Evolutionary conservation across 2,888 invertebrate species (phyloP).

Genomic region (Philereme transversata): DNA sequence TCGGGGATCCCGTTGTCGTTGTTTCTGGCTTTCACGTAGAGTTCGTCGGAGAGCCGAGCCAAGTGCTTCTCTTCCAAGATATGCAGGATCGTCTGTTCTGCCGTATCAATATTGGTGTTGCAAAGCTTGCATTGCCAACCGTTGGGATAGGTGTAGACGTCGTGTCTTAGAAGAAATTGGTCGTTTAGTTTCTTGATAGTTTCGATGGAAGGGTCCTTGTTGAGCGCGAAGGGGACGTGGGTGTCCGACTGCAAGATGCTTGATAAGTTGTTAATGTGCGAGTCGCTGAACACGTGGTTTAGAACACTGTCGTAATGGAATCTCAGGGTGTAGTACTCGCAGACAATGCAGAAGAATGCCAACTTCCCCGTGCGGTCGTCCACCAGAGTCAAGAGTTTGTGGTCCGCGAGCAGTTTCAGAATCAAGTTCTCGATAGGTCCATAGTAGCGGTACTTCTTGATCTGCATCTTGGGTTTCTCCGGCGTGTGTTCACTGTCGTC

Average conservation of each 20-base stretch:
- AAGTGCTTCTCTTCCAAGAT: slow-evolving; percentile 74
- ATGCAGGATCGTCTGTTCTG: slow-evolving; percentile 64
- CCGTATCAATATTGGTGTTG: slow-evolving; percentile 54
- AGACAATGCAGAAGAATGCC: slow-evolving; percentile 77
- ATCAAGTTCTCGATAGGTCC: slow-evolving; percentile 74
- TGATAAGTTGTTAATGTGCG: slow-evolving; percentile 71
- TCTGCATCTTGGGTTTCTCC: slow-evolving; percentile 70
- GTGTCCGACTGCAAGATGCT: slow-evolving; percentile 70
- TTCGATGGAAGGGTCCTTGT: slow-evolving; percentile 57
- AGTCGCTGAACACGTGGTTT: slow-evolving; percentile 75
- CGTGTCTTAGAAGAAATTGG: slow-evolving; percentile 64
- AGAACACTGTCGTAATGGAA: slow-evolving; percentile 77
- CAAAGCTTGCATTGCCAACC: slow-evolving; percentile 63
- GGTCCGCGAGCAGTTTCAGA: slow-evolving; percentile 64
- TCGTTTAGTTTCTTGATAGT: slow-evolving; percentile 70
- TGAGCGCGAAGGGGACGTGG: slow-evolving; percentile 61
- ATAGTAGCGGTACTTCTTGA: slow-evolving; percentile 75
- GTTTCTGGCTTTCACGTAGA: slow-evolving; percentile 64
- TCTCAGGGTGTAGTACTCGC: slow-evolving; percentile 76
- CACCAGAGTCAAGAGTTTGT: slow-evolving; percentile 68
- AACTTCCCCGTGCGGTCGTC: slow-evolving; percentile 77
- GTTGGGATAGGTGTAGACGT: slow-evolving; percentile 50
- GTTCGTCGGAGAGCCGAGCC: slow-evolving; percentile 67
- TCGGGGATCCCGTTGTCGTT: slow-evolving; percentile 67
- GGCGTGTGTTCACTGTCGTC: slow-evolving; percentile 66